Evolutionary conservation across 23 tunicate genomes (phyloP), one percentile per base, ranked within the genome.

Genomic region (Ascidia mentula): DNA sequence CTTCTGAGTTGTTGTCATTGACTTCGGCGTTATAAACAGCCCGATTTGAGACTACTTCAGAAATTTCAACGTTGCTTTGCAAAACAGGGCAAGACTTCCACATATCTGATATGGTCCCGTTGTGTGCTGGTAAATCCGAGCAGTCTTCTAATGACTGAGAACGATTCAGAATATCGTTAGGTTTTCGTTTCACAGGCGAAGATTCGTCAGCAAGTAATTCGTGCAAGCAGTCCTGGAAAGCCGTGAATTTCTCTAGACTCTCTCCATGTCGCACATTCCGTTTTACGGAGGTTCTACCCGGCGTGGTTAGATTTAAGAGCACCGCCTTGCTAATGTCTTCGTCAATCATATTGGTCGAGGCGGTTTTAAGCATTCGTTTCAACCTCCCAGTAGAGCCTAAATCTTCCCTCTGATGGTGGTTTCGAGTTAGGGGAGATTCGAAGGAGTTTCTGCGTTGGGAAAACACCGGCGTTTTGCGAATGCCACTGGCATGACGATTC

Each of bases 301-400:
- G 90, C 0, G 86, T 81, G 33, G 86, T 81, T 70, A 87, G 31
- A 34, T 87, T 76, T 34, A 75, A 34, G 6, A 87, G 24, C 69
- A 81, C 40, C 0, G 82, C 77, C 7, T 75, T 37, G 35, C 86
- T 87, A 60, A 76, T 40, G 0, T 76, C 85, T 18, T 81, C 60
- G 72, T 81, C 86, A 31, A 87, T 87, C 37, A 81, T 38, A 32
- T 75, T 36, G 18, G 75, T 75, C 18, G 91, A 81, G 0, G 91
- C 91, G 15, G 60, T 65, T 76, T 87, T 60, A 31, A 87, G 40
- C 91, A 87, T 87, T 76, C 76, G 45, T 24, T 12, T 32, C 0
- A 87, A 53, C 39, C 78, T 71, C 34, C 40, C 78, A 36, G 78
- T 7, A 1, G 46, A 39, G 9, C 33, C 33, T 69, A n/a, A n/a